Conservation (phyloP, 2,113 vertebrate species). For the Hypocryptadius cinnamomeus region DNA sequence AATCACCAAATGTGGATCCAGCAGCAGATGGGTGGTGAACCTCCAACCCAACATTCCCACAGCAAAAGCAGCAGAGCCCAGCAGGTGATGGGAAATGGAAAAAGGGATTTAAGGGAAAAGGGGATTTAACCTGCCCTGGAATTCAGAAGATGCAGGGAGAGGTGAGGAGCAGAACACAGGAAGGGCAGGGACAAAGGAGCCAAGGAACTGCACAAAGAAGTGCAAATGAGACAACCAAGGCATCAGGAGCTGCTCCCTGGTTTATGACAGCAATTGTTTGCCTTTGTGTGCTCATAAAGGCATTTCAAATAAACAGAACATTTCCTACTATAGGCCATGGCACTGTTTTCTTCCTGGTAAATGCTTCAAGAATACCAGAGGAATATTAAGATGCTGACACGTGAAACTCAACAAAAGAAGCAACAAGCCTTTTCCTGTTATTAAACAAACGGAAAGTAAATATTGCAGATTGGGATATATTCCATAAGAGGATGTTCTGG, state of each 20-base stretch:
- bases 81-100: background rate
- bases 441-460: conserved; percentile 78
- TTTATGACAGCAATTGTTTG: conserved; percentile 42
- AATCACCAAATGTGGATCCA: background rate
- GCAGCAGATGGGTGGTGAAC: background rate
- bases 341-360: conserved; percentile 72
- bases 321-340: conserved; percentile 68
- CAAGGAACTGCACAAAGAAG: background rate
- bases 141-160: background rate
- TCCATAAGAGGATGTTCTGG: conserved; percentile 76
- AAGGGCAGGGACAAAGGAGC: conserved; percentile 5
- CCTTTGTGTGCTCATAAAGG: conserved; percentile 60
- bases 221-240: background rate
- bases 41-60: background rate
- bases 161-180: background rate
- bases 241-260: background rate
- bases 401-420: conserved; percentile 73
- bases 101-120: background rate
- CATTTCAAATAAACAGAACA: conserved; percentile 67
- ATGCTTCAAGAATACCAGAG: conserved; percentile 66
- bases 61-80: background rate
- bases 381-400: conserved; percentile 74
- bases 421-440: conserved; percentile 78
- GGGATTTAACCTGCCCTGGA: background rate
- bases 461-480: conserved; percentile 69